A percentile compares a stretch with the other conserved stretches of the same genome.
These are phyloP conservation scores for Lacerta viridis DNA, from an alignment of 2,797 vertebrate genomes.

Conservation along the genomic window DNA sequence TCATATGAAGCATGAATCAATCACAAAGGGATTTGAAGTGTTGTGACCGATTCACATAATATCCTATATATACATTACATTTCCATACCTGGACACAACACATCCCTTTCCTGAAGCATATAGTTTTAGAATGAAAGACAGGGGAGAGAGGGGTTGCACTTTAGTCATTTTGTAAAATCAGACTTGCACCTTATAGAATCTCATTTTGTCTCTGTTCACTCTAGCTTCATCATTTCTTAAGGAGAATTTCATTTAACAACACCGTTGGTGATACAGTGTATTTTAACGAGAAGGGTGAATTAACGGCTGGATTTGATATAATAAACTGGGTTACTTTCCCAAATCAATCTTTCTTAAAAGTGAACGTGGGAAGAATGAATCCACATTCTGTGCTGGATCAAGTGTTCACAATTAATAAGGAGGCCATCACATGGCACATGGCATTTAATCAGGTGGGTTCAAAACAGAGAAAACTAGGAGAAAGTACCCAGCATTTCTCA, in stretches of 20 bases:
- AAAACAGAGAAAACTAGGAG: too few species aligned
- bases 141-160: too few species aligned
- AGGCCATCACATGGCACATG: not conserved
- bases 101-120: too few species aligned
- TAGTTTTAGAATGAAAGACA: too few species aligned
- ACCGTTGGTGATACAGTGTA: not conserved
- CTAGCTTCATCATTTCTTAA: not conserved
- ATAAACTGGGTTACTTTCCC: slow-evolving; percentile 11
- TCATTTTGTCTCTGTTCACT: not conserved
- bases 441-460: not conserved
- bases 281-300: not conserved
- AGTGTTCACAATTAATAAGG: not conserved
- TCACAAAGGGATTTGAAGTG: too few species aligned
- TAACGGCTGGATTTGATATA: not conserved
- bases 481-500: too few species aligned
- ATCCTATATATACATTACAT: too few species aligned
- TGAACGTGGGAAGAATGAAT: not conserved
- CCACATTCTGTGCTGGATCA: not conserved
- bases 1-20: too few species aligned
- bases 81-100: too few species aligned
- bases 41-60: too few species aligned
- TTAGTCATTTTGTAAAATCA: too few species aligned
- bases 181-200: too few species aligned
- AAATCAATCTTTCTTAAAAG: not conserved
- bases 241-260: not conserved